These are phyloP conservation scores for Vespertilio murinus DNA, from an alignment of 2,797 vertebrate genomes.

Conservation along the genomic window DNA sequence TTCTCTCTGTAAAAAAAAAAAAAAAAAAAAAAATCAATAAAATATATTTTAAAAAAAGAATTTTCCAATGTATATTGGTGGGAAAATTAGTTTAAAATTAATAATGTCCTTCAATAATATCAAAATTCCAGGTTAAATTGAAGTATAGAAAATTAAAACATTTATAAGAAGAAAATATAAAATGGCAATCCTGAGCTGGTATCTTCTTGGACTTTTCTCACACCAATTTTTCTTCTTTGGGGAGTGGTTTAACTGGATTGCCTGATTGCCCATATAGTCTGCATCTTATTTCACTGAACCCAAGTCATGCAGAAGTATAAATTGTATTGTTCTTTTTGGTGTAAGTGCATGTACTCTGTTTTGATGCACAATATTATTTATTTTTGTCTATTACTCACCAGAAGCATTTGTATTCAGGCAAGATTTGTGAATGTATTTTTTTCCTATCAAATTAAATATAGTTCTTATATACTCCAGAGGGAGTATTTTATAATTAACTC, in stretches of 20 bases:
- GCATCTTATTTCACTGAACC: not conserved
- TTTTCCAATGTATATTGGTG: not conserved
- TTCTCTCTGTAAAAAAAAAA: too few relatives aligned
- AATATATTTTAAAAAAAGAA: too few relatives aligned
- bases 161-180: not conserved
- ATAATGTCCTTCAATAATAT: not conserved
- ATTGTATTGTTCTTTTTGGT: not conserved
- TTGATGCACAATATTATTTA: conserved; percentile 3
- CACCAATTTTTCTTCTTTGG: not conserved
- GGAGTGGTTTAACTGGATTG: not conserved
- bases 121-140: conserved; percentile 27
- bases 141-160: conserved; percentile 28
- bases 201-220: not conserved
- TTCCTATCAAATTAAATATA: conserved; percentile 32
- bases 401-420: conserved; percentile 42
- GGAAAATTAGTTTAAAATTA: conserved; percentile 28
- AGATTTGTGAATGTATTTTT: conserved; percentile 63
- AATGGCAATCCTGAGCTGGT: not conserved
- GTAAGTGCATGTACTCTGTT: not conserved
- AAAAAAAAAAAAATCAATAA: too few relatives aligned
- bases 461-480: conserved; percentile 35
- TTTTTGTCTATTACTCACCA: not conserved
- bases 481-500: conserved; percentile 52
- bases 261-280: not conserved
- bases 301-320: not conserved